Base-by-base conservation (phyloP, 1,140 invertebrate genomes). In the Aphaenogaster floridana region DNA sequence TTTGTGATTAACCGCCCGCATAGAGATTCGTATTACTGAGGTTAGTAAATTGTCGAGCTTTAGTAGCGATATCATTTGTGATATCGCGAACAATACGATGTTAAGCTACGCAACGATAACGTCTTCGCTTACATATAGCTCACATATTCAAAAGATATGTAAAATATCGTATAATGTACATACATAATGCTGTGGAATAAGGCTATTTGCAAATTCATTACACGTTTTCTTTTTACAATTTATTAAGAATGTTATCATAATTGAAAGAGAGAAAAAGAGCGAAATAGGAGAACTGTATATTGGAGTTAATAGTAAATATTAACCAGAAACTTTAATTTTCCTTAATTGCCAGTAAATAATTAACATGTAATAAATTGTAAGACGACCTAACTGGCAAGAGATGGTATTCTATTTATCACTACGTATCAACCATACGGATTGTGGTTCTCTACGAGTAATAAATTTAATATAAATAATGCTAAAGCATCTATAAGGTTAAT, bases 1-100 rank as follows among this genome's bases (percentile, higher is more conserved):
- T 69, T 84, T 36, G n/a, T 52, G 50, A 86, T 83, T 72, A 59
- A 68, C 21, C 5, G 36, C 15, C 34, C 45, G 78, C 17, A 52
- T 57, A 63, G 28, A 69, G 34, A 15, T 42, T 63, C n/a, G n/a
- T 36, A 48, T 59, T 59, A 77, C n/a, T 13, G 17, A 6, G 17
- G 21, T 57, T 69, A 63, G 42, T 76, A 74, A 81, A 76, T 63
- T 76, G 28, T 50, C 36, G n/a, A 42, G 63, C 54, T 34, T 34
- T 48, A 39, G 42, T 50, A 74, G 28, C 21, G 79, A 74, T 48
- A 83, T 63, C 66, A 72, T 59, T 59, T 52, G 39, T 59, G 28
- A 61, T 34, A 13, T 69, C 34, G 52, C 11, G 52, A 28, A 72
- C 66, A 83, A 80, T 83, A 28, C 52, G 8, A 61, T 36, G 66